These are phyloP conservation scores for Drosophila austrosaltans DNA, from an alignment of 2,888 invertebrate species.

Conservation along the genomic window DNA sequence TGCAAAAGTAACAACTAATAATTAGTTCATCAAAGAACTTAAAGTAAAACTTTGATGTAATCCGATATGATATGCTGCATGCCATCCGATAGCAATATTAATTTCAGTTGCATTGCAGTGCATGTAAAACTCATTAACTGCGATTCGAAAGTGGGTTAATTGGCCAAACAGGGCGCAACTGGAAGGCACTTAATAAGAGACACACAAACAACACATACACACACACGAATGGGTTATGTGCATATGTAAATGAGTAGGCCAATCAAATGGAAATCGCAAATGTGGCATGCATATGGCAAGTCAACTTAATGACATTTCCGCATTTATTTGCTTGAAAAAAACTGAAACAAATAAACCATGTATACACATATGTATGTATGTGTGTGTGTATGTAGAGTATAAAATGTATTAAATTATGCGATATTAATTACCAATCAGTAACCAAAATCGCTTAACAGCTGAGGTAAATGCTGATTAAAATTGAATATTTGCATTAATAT, in stretches of 20 bases:
- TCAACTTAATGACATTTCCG: slow-evolving; percentile 59
- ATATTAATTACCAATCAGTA: slow-evolving; percentile 24
- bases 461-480: slow-evolving; percentile 32
- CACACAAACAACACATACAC: slow-evolving; percentile 21
- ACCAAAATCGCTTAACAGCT: slow-evolving; percentile 30
- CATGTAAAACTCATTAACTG: slow-evolving; percentile 47
- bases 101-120: slow-evolving; percentile 3
- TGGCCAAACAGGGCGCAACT: slow-evolving; percentile 40
- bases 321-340: slow-evolving; percentile 59
- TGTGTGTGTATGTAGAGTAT: neutral
- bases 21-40: neutral
- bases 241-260: slow-evolving; percentile 13
- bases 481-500: slow-evolving; percentile 8
- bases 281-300: slow-evolving; percentile 14
- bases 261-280: slow-evolving; percentile 5
- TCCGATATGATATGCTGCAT: neutral
- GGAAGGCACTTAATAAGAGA: slow-evolving; percentile 46
- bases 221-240: neutral
- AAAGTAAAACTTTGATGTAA: neutral
- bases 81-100: neutral
- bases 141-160: slow-evolving; percentile 60
- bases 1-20: too few relatives aligned
- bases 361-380: slow-evolving; percentile 34
- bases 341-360: slow-evolving; percentile 34
- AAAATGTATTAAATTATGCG: slow-evolving; percentile 36